These are phyloP conservation scores for Doryteuthis pealeii DNA, from an alignment of 1,140 invertebrate species.

Conservation along the genomic window DNA sequence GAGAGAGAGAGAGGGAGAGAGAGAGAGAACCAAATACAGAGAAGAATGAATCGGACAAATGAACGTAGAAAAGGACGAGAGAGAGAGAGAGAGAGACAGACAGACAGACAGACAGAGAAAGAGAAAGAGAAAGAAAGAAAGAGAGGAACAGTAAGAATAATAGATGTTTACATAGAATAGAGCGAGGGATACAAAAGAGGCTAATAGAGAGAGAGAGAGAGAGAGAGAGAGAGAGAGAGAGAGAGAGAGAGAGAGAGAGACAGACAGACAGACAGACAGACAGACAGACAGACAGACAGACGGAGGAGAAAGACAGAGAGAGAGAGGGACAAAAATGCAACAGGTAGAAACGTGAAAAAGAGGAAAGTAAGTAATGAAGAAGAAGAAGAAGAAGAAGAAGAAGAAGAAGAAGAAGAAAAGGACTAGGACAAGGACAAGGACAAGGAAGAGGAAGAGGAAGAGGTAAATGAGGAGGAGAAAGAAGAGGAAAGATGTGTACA, in stretches of 20 bases:
- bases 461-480: too few relatives aligned
- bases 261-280: background rate
- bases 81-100: background rate
- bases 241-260: background rate
- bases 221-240: background rate
- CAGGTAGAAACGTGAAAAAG: too few relatives aligned
- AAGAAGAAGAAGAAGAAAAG: too few relatives aligned
- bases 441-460: too few relatives aligned
- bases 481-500: too few relatives aligned
- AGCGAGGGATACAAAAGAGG: background rate
- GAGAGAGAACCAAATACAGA: too few relatives aligned
- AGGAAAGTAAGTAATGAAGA: too few relatives aligned
- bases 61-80: background rate
- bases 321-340: background rate
- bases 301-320: background rate
- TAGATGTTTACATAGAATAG: background rate
- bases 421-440: too few relatives aligned
- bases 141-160: background rate
- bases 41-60: background rate
- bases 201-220: too few relatives aligned
- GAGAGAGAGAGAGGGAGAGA: background rate
- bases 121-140: background rate
- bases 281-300: too few relatives aligned
- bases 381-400: too few relatives aligned
- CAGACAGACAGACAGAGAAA: background rate